These are phyloP conservation scores for Agrotis segetum DNA, from an alignment of 2,888 invertebrate species.

Conservation along the genomic window DNA sequence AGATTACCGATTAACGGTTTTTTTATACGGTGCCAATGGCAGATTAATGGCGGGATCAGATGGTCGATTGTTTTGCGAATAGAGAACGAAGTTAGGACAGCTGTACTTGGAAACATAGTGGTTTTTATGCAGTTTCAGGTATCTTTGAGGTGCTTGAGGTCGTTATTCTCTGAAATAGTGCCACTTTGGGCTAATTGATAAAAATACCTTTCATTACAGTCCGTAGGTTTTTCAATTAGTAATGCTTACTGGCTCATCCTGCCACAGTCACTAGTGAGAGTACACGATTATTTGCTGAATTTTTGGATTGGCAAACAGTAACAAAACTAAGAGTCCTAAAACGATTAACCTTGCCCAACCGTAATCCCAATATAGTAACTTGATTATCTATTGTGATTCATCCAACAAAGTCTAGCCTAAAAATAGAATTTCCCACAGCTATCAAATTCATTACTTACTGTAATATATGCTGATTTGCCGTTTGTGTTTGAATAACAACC, in stretches of 20 bases:
- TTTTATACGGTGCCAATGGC: constrained; percentile 22
- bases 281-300: no score
- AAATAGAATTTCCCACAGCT: constrained; percentile 54
- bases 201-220: no score
- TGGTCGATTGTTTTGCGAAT: constrained; percentile 16
- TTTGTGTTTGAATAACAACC: constrained; percentile 13
- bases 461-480: constrained; percentile 14
- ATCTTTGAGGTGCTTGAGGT: neutral
- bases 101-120: neutral
- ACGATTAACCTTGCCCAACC: no score
- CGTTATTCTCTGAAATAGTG: neutral
- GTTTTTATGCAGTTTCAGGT: neutral
- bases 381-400: constrained; percentile 32
- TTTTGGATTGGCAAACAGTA: no score
- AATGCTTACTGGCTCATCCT: no score
- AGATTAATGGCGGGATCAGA: constrained; percentile 20
- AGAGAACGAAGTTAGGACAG: neutral
- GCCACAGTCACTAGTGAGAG: no score
- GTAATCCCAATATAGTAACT: constrained; percentile 7
- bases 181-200: neutral
- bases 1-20: constrained; percentile 36
- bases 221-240: no score
- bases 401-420: constrained; percentile 16
- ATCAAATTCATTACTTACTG: constrained; percentile 26
- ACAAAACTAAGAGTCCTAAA: no score